Evolutionary conservation across 2,113 vertebrate species (phyloP).

Genomic region (Austrofundulus limnaeus): DNA sequence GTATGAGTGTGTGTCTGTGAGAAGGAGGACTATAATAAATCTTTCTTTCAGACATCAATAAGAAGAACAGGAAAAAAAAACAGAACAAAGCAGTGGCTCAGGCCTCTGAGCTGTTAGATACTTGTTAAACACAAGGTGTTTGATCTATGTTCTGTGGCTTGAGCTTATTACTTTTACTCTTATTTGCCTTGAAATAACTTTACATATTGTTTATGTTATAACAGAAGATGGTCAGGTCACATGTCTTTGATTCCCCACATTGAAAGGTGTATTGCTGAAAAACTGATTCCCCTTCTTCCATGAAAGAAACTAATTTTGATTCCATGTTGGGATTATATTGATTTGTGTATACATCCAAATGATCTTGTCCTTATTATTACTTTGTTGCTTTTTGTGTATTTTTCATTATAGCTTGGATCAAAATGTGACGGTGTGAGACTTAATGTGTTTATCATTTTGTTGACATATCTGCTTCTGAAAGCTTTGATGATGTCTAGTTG

Average conservation of each 20-base stretch:
- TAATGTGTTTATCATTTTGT: constrained; percentile 5
- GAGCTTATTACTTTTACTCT: constrained; percentile 15
- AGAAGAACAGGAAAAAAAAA: neutral
- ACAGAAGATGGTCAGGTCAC: constrained; percentile 21
- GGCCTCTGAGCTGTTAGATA: neutral
- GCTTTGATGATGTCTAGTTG: constrained; percentile 47
- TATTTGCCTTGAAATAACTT: constrained; percentile 34
- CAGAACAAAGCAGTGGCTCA: neutral
- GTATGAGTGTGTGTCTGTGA: neutral
- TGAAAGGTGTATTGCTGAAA: constrained; percentile 32
- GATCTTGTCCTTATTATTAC: constrained; percentile 54
- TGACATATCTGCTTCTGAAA: constrained; percentile 16
- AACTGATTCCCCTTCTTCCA: constrained; percentile 51
- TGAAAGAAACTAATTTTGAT: constrained; percentile 57
- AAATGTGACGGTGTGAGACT: neutral
- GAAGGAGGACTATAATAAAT: constrained; percentile 7
- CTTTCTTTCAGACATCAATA: constrained; percentile 2
- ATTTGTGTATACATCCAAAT: constrained; percentile 45
- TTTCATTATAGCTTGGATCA: neutral
- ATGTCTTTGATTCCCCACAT: constrained; percentile 34
- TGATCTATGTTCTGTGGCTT: constrained; percentile 1
- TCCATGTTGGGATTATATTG: constrained; percentile 27
- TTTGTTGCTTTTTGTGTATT: constrained; percentile 45
- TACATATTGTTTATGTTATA: constrained; percentile 25
- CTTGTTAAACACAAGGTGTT: neutral